phyloP scores from a whole-genome alignment of 2,888 invertebrate species.

The Xylota segnis region DNA sequence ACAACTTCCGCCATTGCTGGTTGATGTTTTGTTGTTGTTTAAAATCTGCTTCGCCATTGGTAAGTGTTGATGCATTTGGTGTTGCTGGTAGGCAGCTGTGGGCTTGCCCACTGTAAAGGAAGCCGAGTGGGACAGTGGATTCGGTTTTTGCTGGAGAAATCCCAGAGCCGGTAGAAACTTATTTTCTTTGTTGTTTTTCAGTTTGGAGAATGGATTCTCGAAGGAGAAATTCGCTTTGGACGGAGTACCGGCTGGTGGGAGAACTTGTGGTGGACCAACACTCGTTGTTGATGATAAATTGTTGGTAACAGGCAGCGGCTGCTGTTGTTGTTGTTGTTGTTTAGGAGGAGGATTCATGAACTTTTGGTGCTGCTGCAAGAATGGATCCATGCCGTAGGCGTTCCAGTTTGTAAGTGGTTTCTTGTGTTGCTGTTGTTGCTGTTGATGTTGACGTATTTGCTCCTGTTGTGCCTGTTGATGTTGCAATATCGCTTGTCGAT shows the following conservation, averaged over 20 bases:
- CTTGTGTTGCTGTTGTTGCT: constrained; percentile 80
- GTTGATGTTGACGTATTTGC: constrained; percentile 76
- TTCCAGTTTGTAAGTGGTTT: constrained; percentile 83
- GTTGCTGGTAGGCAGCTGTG: constrained; percentile 77
- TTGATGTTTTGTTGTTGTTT: constrained; percentile 73
- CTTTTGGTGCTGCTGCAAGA: constrained; percentile 78
- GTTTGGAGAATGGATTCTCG: constrained; percentile 59
- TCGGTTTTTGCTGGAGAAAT: constrained; percentile 77
- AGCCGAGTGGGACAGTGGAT: constrained; percentile 81
- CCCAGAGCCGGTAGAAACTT: constrained; percentile 59
- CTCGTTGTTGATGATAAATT: constrained; percentile 56
- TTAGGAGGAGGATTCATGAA: constrained; percentile 4
- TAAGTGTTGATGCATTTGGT: constrained; percentile 75
- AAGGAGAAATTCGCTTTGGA: constrained; percentile 66
- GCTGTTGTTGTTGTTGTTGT: constrained; percentile 73
- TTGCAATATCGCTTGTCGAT: constrained; percentile 79
- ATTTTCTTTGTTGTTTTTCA: constrained; percentile 74
- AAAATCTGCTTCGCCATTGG: constrained; percentile 73
- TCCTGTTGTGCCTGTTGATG: constrained; percentile 79
- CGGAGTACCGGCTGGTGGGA: constrained; percentile 12
- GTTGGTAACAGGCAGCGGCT: constrained; percentile 46
- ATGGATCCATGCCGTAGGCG: constrained; percentile 81
- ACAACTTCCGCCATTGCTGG: constrained; percentile 66
- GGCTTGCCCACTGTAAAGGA: constrained; percentile 82
- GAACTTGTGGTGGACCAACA: constrained; percentile 18